phyloP scores from a whole-genome alignment of 2,797 vertebrate genomes.

The Leuciscus waleckii region DNA sequence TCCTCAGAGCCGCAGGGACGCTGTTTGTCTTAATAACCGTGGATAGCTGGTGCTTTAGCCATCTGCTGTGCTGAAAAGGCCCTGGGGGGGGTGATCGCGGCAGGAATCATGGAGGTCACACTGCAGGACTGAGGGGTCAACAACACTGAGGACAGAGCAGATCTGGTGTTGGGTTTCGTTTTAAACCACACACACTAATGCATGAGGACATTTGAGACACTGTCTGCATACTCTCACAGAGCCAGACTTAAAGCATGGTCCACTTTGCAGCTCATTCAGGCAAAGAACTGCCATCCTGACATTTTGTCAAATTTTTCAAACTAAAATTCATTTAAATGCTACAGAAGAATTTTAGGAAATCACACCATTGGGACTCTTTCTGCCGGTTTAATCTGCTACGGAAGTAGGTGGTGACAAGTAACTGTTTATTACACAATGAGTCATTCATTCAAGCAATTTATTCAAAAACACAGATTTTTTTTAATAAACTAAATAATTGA shows the following conservation, averaged over 20 bases:
- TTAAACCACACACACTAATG: conserved; percentile 35
- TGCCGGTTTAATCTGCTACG: background rate
- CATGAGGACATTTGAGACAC: conserved; percentile 13
- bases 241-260: background rate
- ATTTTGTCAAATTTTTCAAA: background rate
- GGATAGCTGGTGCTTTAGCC: conserved; percentile 45
- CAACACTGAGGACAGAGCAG: conserved; percentile 24
- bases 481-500: background rate
- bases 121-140: conserved; percentile 35
- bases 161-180: conserved; percentile 36
- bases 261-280: background rate
- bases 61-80: conserved; percentile 51
- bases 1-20: conserved; percentile 39
- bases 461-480: background rate
- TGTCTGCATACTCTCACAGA: background rate
- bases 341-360: background rate
- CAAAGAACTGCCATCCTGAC: background rate
- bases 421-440: background rate
- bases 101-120: conserved; percentile 30
- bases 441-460: background rate
- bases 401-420: background rate
- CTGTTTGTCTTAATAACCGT: conserved; percentile 46
- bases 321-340: background rate
- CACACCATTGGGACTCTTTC: background rate
- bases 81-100: background rate